Base-by-base conservation (phyloP, 2,797 vertebrate genomes). In the Aeoliscus strigatus region DNA sequence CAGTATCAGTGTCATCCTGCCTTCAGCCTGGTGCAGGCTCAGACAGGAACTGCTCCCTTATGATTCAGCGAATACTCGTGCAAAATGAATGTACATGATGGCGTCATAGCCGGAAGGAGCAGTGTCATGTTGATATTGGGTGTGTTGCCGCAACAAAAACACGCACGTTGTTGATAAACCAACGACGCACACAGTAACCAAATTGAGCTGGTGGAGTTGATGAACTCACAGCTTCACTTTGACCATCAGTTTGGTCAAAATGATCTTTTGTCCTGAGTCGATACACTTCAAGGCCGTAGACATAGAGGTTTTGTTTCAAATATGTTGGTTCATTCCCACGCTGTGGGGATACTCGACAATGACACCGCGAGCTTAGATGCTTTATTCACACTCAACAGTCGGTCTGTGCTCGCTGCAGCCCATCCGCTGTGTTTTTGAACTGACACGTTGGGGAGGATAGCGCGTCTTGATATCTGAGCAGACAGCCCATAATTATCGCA, bases 401-500 rank as follows among this genome's bases (percentile, higher is more conserved):
- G 73, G 54, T 39, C 59, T 52, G 61, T 62, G 64, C 67, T 65
- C 38, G 16, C 55, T 6, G 18, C 6, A 23, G 71, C 61, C 58
- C 56, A 47, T 73, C 61, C 36, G 29, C 58, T 46, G 9, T 80
- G 81, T 79, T 83, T 81, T 79, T 60, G 57, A 77, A 58, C 63
- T 62, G 69, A 73, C 74, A 60, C 69, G 54, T 54, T 54, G 53
- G 37, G 80, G 64, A 82, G 71, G 65, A 71, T 70, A 69, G 63
- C 72, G 69, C 23, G 59, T 67, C 75, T 66, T 73, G 75, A 81
- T 85, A 85, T 86, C 77, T 46, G 77, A 84, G 79, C 53, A 75
- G 75, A 73, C 81, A 78, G 80, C 62, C 56, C 75, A 59, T 88
- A 88, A 87, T 87, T 85, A 86, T 85, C 77, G 50, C 73, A 73